These are phyloP conservation scores for Heliopora coerulea DNA, from an alignment of 92 coral and sea anemone genomes.

Conservation along the genomic window DNA sequence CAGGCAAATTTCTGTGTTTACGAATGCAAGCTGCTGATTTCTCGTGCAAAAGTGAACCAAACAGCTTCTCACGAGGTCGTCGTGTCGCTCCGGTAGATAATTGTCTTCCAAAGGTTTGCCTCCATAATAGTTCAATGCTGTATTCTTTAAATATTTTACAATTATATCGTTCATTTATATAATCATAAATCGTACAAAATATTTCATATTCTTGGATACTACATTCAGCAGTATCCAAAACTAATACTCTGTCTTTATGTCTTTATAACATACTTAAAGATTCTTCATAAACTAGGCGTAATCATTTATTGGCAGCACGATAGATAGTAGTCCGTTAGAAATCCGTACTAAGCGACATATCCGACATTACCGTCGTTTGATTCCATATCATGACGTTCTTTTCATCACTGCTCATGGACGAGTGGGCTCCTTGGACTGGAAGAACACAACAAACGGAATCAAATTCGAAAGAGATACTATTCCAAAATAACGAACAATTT, in stretches of 20 bases:
- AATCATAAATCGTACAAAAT: background rate
- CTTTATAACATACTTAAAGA: background rate
- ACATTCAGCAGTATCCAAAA: background rate
- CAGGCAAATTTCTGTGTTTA: no score
- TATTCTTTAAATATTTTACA: background rate
- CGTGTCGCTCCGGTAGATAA: no score
- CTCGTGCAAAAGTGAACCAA: no score
- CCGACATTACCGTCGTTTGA: conserved; percentile 32
- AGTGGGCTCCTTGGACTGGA: conserved; percentile 13
- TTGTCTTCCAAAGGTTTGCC: no score
- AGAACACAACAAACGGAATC: background rate
- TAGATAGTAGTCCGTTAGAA: conserved; percentile 5
- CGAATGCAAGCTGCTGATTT: no score
- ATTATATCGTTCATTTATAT: background rate
- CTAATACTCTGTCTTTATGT: background rate
- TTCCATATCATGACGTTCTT: conserved; percentile 27
- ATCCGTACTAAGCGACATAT: conserved; percentile 33
- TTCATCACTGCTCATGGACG: conserved; percentile 13
- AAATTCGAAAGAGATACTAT: background rate
- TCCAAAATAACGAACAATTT: background rate
- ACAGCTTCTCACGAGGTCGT: no score
- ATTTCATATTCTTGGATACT: background rate
- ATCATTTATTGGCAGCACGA: background rate
- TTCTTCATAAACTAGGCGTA: background rate
- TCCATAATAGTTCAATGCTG: no score